Conservation (phyloP, 2,888 invertebrate genomes). For the Calameuta idolon region DNA sequence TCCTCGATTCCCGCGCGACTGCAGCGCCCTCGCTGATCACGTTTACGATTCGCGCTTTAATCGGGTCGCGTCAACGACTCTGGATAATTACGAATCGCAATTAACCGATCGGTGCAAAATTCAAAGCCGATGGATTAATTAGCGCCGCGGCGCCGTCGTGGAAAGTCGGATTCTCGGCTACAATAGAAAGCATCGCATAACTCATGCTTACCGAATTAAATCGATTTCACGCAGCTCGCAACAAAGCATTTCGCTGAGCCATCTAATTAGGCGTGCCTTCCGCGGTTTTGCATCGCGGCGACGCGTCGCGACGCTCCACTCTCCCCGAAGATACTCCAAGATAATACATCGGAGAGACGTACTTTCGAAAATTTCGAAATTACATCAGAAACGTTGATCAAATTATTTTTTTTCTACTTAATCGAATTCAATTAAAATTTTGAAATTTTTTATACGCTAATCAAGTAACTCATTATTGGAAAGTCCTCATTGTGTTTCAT, state of each 20-base stretch:
- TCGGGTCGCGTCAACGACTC: not conserved
- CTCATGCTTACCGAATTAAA: slow-evolving; percentile 38
- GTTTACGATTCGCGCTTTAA: not conserved
- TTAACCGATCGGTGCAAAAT: not conserved
- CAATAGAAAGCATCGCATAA: slow-evolving; percentile 21
- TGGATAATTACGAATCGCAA: not conserved
- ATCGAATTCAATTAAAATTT: no score
- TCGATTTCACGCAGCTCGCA: slow-evolving; percentile 50
- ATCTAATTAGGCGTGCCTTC: slow-evolving; percentile 26
- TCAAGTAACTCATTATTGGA: not conserved
- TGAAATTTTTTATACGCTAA: not conserved
- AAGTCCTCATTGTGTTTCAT: not conserved
- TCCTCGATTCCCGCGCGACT: not conserved
- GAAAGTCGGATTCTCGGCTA: slow-evolving; percentile 5
- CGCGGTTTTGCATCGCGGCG: not conserved
- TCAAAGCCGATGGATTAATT: not conserved
- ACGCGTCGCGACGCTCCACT: not conserved
- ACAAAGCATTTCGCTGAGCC: slow-evolving; percentile 27
- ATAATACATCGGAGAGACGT: not conserved
- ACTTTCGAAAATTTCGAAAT: not conserved
- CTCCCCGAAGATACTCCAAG: not conserved
- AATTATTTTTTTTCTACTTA: not conserved
- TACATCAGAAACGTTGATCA: not conserved
- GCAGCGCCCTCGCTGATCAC: not conserved
- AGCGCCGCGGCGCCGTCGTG: not conserved